Base-by-base conservation (phyloP, 2,888 invertebrate genomes). In the Sipunculus nudus region DNA sequence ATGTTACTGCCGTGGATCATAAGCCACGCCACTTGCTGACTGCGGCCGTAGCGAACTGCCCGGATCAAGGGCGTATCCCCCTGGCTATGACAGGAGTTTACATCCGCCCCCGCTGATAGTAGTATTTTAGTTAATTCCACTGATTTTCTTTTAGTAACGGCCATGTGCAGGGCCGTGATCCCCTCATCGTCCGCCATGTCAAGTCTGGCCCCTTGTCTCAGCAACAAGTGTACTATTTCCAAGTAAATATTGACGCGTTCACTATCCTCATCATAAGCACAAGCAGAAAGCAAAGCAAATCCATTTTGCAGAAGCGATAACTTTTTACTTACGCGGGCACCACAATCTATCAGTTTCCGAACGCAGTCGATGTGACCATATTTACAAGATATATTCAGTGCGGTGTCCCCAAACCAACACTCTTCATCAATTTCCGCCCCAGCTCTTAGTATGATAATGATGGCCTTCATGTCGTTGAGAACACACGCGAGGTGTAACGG, bases 361-460 rank as follows among this genome's bases (percentile, higher is more conserved):
- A 54, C 54, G 41, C 53, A 46, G 1, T 38, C 29, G 16, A 53
- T 19, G 8, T 59, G 46, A 29, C 58, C 53, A 16, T 52, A 41
- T 16, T 45, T 43, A 43, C 62, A 59, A 4, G 62, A 53, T 16
- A 58, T 25, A 48, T 62, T 53, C 25, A 62, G 29, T n/a, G 58
- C 48, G 5, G 35, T 62, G 31, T 62, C 59, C 3, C 54, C 58
- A 40, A 28, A 45, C 13, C 26, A 25, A n/a, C 43, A 32, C 19
- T 54, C 25, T 25, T 26, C 19, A 21, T 62, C 46, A 1, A 53
- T 28, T 23, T 62, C 58, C 2, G 59, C 53, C 5, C 49, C 49
- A 35, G n/a, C n/a, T n/a, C n/a, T n/a, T n/a, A n/a, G n/a, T n/a
- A n/a, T n/a, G n/a, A n/a, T n/a, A n/a, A n/a, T n/a, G n/a, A n/a